Conservation (phyloP, 2,797 vertebrate genomes). For the Protonibea diacanthus region DNA sequence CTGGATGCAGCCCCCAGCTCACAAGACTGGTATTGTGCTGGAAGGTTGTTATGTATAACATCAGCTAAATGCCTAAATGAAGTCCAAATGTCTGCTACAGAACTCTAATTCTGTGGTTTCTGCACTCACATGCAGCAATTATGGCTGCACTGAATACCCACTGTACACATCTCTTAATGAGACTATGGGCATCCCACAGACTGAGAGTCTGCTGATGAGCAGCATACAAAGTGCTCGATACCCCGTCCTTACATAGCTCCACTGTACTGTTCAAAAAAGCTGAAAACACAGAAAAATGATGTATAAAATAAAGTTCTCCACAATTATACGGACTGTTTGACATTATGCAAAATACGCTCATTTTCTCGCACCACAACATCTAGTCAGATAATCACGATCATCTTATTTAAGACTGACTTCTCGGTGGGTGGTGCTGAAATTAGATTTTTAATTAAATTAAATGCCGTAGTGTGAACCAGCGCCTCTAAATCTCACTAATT, state of each 20-base stretch:
- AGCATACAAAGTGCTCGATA: not conserved
- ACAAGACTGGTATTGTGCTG: not conserved
- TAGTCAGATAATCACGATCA: not conserved
- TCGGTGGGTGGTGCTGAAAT: not conserved
- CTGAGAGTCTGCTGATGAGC: not conserved
- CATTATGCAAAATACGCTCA: not conserved
- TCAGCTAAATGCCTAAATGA: constrained; percentile 1
- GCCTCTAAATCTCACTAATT: no score
- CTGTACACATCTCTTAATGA: constrained; percentile 24
- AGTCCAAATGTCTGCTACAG: constrained; percentile 15
- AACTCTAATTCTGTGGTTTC: constrained; percentile 27
- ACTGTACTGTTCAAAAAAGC: not conserved
- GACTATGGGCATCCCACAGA: not conserved
- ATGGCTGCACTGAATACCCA: constrained; percentile 11
- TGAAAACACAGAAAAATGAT: not conserved
- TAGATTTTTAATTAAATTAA: not conserved
- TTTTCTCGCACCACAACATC: not conserved
- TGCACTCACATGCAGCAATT: constrained; percentile 17
- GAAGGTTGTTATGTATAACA: constrained; percentile 14
- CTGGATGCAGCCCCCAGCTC: not conserved
- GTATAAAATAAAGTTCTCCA: not conserved
- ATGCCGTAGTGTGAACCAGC: no score
- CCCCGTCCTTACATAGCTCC: not conserved
- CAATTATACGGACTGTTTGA: not conserved
- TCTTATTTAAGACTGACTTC: not conserved